phyloP scores from a whole-genome alignment of 2,113 vertebrate genomes.

The Amphilophus citrinellus region DNA sequence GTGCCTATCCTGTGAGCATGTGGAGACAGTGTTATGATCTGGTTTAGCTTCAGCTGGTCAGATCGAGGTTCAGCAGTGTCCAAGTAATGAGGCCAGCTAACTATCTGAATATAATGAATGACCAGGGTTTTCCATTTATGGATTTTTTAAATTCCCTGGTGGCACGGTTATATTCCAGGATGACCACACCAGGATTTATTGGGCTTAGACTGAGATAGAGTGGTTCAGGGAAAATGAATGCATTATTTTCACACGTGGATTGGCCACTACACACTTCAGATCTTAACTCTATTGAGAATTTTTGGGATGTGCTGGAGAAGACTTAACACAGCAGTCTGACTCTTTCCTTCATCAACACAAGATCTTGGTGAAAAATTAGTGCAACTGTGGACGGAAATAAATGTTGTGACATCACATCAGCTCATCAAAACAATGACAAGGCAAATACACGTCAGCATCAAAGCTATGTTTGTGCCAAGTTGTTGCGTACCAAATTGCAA shows the following conservation, averaged over 20 bases:
- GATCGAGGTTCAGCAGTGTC: too few species aligned
- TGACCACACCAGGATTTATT: not conserved
- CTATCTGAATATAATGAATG: too few species aligned
- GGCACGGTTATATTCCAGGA: not conserved
- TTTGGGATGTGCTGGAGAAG: not conserved
- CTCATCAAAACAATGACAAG: not conserved
- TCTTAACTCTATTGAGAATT: not conserved
- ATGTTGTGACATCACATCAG: not conserved
- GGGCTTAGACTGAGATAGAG: not conserved
- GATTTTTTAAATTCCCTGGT: too few species aligned
- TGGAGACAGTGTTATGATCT: too few species aligned
- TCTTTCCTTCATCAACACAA: not conserved
- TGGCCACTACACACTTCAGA: not conserved
- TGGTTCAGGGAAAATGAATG: not conserved
- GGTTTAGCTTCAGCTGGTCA: too few species aligned
- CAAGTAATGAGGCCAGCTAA: too few species aligned
- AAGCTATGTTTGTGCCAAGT: not conserved
- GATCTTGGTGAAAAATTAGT: not conserved
- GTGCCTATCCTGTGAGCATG: too few species aligned
- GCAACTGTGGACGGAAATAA: not conserved
- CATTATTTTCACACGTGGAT: not conserved
- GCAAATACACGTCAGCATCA: not conserved
- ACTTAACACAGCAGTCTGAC: not conserved
- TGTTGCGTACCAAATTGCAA: not conserved
- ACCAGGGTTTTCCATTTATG: too few species aligned